Evolutionary conservation across 2,888 invertebrate species (phyloP).

Genomic region (Tetragnatha montana): DNA sequence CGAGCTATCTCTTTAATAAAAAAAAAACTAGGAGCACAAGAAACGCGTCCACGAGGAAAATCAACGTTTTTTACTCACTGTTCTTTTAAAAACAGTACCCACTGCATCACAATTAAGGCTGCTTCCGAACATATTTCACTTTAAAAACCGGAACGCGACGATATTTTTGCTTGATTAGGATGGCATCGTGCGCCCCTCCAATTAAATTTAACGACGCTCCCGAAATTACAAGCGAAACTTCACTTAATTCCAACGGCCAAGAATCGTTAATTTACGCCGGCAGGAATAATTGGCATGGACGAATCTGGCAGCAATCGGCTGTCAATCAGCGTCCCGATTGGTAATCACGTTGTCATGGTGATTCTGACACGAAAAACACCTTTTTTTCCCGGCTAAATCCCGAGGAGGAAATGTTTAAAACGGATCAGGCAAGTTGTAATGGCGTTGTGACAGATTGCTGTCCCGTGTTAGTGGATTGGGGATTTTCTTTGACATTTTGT

Average conservation of each 20-base stretch:
- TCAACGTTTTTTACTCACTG: background rate
- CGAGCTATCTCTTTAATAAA: no score
- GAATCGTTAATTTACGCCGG: constrained; percentile 9
- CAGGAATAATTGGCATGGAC: constrained; percentile 12
- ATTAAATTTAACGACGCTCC: constrained; percentile 47
- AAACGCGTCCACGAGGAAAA: background rate
- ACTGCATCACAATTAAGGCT: background rate
- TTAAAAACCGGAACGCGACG: background rate
- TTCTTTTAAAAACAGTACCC: background rate
- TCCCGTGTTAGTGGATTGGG: background rate
- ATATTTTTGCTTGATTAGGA: constrained; percentile 49
- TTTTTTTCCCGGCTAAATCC: background rate
- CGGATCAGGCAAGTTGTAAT: background rate
- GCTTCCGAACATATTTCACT: background rate
- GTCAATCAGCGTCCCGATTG: background rate
- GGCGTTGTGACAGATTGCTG: background rate
- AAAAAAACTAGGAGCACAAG: no score
- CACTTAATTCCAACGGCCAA: constrained; percentile 25
- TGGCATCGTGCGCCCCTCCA: background rate
- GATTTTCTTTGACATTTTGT: no score
- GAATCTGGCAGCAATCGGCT: background rate
- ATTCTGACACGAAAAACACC: background rate
- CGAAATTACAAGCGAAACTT: constrained; percentile 14
- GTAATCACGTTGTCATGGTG: background rate
- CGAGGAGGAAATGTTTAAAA: background rate